Base-by-base conservation (phyloP, 1,140 invertebrate genomes). In the Psilanteris sp. region DNA sequence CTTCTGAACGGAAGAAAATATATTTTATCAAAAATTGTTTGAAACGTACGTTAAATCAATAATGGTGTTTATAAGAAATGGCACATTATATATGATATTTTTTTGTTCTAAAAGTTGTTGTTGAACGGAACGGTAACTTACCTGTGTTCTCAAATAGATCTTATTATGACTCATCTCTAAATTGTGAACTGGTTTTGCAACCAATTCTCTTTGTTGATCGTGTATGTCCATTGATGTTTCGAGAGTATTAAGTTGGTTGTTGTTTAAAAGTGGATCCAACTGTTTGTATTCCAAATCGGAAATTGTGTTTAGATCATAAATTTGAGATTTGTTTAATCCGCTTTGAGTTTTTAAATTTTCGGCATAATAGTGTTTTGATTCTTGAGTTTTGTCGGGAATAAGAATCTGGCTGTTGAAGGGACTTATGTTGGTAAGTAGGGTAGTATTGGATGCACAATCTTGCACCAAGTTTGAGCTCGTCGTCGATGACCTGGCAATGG, bases 371-470 rank as follows among this genome's bases (percentile, higher is more conserved):
- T 84, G 82, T 18, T 67, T 71, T 0, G 20, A 9, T 4, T 3
- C 61, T 8, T 4, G 50, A 24, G 6, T 43, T 22, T 16, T 66
- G 78, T 86, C 80, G 5, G 66, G 43, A 24, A 85, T 68, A 0
- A 88, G 50, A 0, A 82, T 79, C 10, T 89, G 87, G 43, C 87
- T 89, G 80, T 87, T 88, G 83, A 88, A 89, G 3, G 89, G 87
- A 78, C 90, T 91, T 52, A 79, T 80, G 62, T 89, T 91, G 2
- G 90, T 90, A 22, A 87, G 83, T 36, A 91, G 85, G 15, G 90
- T 91, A 5, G 89, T 84, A 44, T 90, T 91, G 8, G 90, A 91
- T 11, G 91, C 89, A 57, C 90, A 91, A 18, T 91, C 90, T 16
- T 88, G 87, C 9, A 85, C 88, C 15, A 91, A 76, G 8, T 82